Evolutionary conservation across 2,888 invertebrate genomes (phyloP).

Genomic region (Eilema griseolum): DNA sequence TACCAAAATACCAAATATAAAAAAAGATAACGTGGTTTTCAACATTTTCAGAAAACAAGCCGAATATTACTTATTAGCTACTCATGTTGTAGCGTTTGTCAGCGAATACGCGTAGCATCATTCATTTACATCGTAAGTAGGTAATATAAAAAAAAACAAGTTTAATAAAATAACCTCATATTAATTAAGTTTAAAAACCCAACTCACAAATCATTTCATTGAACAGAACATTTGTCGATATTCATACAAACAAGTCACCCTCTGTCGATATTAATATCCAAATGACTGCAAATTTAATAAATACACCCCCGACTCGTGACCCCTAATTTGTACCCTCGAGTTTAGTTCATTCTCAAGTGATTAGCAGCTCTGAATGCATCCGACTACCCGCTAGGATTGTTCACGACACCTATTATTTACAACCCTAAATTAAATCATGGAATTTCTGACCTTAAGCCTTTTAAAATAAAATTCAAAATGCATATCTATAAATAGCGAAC

Average conservation of each 20-base stretch:
- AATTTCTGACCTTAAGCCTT: slow-evolving; percentile 53
- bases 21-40: no score
- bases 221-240: slow-evolving; percentile 48
- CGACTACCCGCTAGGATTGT: slow-evolving; percentile 71
- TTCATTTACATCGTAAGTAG: background rate
- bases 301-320: slow-evolving; percentile 65
- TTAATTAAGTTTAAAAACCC: slow-evolving; percentile 14
- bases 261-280: slow-evolving; percentile 51
- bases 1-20: no score
- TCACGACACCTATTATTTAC: slow-evolving; percentile 72
- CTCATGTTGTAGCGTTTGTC: background rate
- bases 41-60: no score
- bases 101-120: background rate
- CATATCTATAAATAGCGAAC: slow-evolving; percentile 45
- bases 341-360: slow-evolving; percentile 64
- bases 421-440: slow-evolving; percentile 60
- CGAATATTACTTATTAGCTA: background rate
- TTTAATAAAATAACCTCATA: background rate
- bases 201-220: slow-evolving; percentile 29
- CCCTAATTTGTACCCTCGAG: slow-evolving; percentile 57
- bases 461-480: slow-evolving; percentile 45
- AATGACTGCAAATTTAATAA: slow-evolving; percentile 72
- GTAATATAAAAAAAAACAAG: background rate
- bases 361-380: slow-evolving; percentile 69
- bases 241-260: slow-evolving; percentile 49